phyloP scores from a whole-genome alignment of 2,888 invertebrate genomes.

The Melanophora roralis region DNA sequence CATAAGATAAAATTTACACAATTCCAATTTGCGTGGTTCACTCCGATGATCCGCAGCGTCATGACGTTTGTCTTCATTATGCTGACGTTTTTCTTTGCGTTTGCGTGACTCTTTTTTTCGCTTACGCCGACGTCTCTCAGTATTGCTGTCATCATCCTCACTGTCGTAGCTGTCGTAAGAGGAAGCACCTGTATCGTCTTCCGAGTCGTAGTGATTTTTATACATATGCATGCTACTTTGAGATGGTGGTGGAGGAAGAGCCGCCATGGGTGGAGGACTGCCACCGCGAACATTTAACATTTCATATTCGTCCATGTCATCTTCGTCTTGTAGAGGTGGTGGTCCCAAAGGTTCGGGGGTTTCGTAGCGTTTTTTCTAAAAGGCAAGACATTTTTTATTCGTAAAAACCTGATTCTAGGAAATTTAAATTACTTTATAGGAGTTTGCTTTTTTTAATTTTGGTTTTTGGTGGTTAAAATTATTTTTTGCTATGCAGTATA shows the following conservation, averaged over 20 bases:
- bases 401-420: too few relatives aligned
- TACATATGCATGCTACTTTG: slow-evolving; percentile 60
- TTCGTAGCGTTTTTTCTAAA: slow-evolving; percentile 62
- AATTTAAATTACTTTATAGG: too few relatives aligned
- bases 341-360: slow-evolving; percentile 72
- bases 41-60: slow-evolving; percentile 87
- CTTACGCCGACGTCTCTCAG: slow-evolving; percentile 69
- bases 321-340: slow-evolving; percentile 77
- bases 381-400: slow-evolving; percentile 8
- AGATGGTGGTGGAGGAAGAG: slow-evolving; percentile 63
- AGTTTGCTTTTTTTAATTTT: too few relatives aligned
- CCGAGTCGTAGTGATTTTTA: slow-evolving; percentile 79
- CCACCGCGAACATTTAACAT: slow-evolving; percentile 89
- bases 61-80: slow-evolving; percentile 76
- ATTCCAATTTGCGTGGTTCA: slow-evolving; percentile 93
- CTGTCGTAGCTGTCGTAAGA: slow-evolving; percentile 79
- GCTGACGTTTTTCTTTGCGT: slow-evolving; percentile 78
- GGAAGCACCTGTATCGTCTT: slow-evolving; percentile 78
- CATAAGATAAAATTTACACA: slow-evolving; percentile 97
- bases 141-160: slow-evolving; percentile 51
- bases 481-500: too few relatives aligned
- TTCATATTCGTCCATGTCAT: slow-evolving; percentile 84
- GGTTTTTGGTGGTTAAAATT: too few relatives aligned
- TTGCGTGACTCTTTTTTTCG: slow-evolving; percentile 72
- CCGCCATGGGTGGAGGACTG: slow-evolving; percentile 79